Evolutionary conservation across 2,888 invertebrate genomes (phyloP).

Genomic region (Disparrhopalites patrizii): DNA sequence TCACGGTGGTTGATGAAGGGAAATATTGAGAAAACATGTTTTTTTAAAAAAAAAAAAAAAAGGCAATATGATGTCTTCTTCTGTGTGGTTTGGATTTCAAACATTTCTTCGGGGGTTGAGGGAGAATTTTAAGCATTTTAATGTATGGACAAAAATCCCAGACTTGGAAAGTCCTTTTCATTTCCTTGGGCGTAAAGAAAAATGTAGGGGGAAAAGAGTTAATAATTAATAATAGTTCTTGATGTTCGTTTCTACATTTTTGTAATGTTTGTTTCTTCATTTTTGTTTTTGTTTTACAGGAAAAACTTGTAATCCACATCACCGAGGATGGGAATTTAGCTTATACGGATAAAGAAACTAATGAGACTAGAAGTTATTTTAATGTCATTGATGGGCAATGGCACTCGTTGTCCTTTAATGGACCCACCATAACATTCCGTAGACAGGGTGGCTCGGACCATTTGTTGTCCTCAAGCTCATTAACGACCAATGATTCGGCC

Average conservation of each 20-base stretch:
- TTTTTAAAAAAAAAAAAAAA: too few species aligned
- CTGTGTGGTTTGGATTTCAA: too few species aligned
- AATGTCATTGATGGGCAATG: slow-evolving; percentile 42
- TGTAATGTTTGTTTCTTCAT: neutral
- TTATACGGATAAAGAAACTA: slow-evolving; percentile 31
- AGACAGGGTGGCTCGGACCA: slow-evolving; percentile 19
- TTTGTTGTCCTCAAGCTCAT: too few species aligned
- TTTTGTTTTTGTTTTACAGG: slow-evolving; percentile 23
- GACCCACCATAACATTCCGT: slow-evolving; percentile 31
- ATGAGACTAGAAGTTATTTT: slow-evolving; percentile 27
- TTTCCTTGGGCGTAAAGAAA: neutral
- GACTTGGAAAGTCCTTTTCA: neutral
- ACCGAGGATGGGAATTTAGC: slow-evolving; percentile 36
- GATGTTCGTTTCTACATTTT: neutral
- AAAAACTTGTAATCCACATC: slow-evolving; percentile 26
- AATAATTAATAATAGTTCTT: neutral
- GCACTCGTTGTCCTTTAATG: slow-evolving; percentile 43
- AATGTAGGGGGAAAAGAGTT: neutral
- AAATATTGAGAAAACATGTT: too few species aligned
- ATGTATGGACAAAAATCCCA: too few species aligned
- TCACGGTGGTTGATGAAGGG: too few species aligned
- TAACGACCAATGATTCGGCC: neutral
- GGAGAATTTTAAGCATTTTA: too few species aligned
- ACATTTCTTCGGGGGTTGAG: too few species aligned
- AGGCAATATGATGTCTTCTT: too few species aligned